Evolutionary conservation across 1,140 invertebrate genomes (phyloP).

Genomic region (Aleiodes sp.): DNA sequence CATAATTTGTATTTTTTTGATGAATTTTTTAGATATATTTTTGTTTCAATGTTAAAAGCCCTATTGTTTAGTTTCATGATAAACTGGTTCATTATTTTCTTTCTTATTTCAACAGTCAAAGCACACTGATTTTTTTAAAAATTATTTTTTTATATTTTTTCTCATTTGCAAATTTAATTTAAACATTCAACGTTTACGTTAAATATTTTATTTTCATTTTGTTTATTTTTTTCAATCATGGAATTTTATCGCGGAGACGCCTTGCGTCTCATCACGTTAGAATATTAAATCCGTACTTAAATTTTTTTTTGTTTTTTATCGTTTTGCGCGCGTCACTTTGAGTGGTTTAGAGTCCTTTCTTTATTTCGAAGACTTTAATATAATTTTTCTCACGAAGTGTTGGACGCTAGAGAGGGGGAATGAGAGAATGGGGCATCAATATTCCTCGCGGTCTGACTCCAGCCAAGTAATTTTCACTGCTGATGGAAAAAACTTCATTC

Average conservation of each 20-base stretch:
- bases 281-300: constrained; percentile 31
- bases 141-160: constrained; percentile 22
- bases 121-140: constrained; percentile 28
- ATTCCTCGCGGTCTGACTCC: not conserved
- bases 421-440: not conserved
- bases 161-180: constrained; percentile 25
- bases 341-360: constrained; percentile 41
- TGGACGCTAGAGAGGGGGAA: not conserved
- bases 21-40: constrained; percentile 10
- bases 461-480: not conserved
- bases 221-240: not conserved
- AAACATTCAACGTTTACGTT: not conserved
- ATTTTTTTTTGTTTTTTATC: not conserved
- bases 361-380: not conserved
- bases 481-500: constrained; percentile 27
- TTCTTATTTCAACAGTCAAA: constrained; percentile 38
- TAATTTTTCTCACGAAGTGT: not conserved
- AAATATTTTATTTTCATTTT: constrained; percentile 4
- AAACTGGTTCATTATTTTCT: constrained; percentile 13
- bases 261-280: constrained; percentile 33
- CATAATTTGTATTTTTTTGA: constrained; percentile 1
- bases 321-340: not conserved
- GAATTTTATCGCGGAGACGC: constrained; percentile 18
- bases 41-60: constrained; percentile 24
- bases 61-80: constrained; percentile 12